A percentile compares a stretch with the other conserved stretches of the same genome.
Conservation (phyloP, 1,140 invertebrate genomes). For the Dinoponera quadriceps region DNA sequence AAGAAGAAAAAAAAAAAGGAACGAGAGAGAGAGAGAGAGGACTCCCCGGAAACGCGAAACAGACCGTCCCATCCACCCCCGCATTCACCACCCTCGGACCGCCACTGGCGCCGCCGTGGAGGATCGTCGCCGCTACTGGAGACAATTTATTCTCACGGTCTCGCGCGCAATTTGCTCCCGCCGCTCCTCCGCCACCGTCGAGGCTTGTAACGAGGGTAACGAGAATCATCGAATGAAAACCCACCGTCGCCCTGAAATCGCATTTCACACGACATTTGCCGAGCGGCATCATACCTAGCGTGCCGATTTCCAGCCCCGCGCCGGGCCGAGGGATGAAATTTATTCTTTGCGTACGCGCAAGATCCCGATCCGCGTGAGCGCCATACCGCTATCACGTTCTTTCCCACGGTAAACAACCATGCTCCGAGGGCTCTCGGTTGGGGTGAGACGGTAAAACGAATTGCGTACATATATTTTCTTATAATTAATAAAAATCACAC, state of each 20-base stretch:
- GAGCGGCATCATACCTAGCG: conserved; percentile 32
- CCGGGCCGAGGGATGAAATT: conserved; percentile 10
- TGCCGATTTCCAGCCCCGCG: conserved; percentile 22
- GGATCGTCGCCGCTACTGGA: conserved; percentile 46
- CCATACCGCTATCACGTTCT: background rate
- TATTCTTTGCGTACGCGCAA: conserved; percentile 37
- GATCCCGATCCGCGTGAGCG: conserved; percentile 21
- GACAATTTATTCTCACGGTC: conserved; percentile 75
- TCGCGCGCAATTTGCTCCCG: conserved; percentile 69
- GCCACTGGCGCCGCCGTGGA: conserved; percentile 38
- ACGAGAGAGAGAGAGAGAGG: too few relatives aligned
- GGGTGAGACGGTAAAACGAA: too few relatives aligned
- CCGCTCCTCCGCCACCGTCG: conserved; percentile 10
- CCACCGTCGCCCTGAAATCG: conserved; percentile 70
- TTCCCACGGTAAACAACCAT: background rate
- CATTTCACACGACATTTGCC: conserved; percentile 73
- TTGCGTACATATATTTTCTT: too few relatives aligned
- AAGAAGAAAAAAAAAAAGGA: conserved; percentile 20
- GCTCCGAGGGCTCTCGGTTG: background rate
- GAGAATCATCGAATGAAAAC: conserved; percentile 73
- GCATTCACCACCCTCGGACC: background rate
- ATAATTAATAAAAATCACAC: too few relatives aligned
- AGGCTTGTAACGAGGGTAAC: conserved; percentile 71
- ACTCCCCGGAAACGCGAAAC: conserved; percentile 29
- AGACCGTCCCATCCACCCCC: conserved; percentile 7